Percentiles rank a stretch among this genome's conserved stretches.
These are phyloP conservation scores for Rhabdornis inornatus DNA, from an alignment of 2,113 vertebrate species.

Conservation along the genomic window DNA sequence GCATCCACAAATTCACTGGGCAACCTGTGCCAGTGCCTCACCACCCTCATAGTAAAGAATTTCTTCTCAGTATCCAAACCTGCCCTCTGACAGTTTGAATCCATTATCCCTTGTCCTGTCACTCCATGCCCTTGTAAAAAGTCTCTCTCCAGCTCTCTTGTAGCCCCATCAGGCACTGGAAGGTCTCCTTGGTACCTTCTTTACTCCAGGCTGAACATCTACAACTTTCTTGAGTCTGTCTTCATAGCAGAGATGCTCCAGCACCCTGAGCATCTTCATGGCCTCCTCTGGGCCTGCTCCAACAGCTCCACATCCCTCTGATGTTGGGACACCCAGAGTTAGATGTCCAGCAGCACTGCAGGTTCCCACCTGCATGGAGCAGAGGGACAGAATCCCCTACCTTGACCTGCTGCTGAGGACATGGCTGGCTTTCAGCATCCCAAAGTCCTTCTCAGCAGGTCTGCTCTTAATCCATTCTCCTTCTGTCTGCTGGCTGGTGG, in stretches of 20 bases:
- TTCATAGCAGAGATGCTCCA: background rate
- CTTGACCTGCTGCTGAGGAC: background rate
- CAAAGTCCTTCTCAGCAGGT: background rate
- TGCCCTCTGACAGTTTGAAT: background rate
- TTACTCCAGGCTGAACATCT: background rate
- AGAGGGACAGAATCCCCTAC: background rate
- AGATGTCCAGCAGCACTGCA: background rate
- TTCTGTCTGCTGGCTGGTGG: background rate
- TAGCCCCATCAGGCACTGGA: background rate
- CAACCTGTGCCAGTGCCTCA: background rate
- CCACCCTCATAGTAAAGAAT: background rate
- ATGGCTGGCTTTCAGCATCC: background rate
- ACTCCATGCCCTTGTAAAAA: background rate
- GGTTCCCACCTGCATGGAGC: background rate
- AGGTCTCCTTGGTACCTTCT: background rate
- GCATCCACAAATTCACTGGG: background rate
- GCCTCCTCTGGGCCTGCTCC: background rate
- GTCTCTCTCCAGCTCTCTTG: background rate
- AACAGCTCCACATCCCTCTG: background rate
- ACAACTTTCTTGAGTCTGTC: background rate
- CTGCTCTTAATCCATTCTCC: background rate
- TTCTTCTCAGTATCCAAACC: background rate
- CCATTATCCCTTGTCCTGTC: background rate
- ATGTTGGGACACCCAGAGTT: background rate
- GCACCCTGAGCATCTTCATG: background rate